Base-by-base conservation (phyloP, 1,140 invertebrate genomes). In the Macrocentrus cingulum region DNA sequence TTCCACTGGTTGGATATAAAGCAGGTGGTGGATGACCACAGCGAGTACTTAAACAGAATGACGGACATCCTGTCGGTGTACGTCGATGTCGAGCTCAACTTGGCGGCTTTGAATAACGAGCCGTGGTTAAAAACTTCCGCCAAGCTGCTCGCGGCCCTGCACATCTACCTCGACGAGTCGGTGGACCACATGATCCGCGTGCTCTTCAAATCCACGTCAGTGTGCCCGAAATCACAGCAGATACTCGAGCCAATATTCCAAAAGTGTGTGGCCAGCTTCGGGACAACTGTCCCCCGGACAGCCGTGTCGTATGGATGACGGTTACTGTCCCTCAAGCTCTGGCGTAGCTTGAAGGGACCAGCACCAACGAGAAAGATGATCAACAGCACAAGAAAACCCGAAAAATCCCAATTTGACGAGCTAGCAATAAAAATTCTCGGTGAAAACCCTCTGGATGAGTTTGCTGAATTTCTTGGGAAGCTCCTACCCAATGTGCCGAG, bases 101-200 rank as follows among this genome's bases (percentile, higher is more conserved):
- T 64, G 44, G 58, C 39, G 8, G 62, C 46, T 48, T 44, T 34
- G 15, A 58, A 52, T 58, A 48, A 46, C 42, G 13, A 52, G 60
- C 56, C 51, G 8, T 32, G 54, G 20, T 2, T 8, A 41, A 56
- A 69, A 45, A 55, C 71, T 25, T 59, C 66, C 48, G 63, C 62
- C 29, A 71, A 69, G 45, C 53, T 78, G 29, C 36, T 72, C 18
- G 70, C 68, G 61, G 63, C 61, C 50, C 51, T 79, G 18, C 67
- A 68, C 18, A 68, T 78, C 54, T 77, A 73, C 53, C 62, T 79
- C 63, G 75, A 68, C 61, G 69, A 75, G 37, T 78, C 75, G 54
- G 67, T 71, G 15, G 71, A 76, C 25, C 67, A 77, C 56, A 69
- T 78, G 42, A 70, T 72, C 37, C 71, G 67, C 62, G 67, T 72